These are phyloP conservation scores for Knipowitschia caucasica DNA, from an alignment of 2,797 vertebrate species.

Conservation along the genomic window DNA sequence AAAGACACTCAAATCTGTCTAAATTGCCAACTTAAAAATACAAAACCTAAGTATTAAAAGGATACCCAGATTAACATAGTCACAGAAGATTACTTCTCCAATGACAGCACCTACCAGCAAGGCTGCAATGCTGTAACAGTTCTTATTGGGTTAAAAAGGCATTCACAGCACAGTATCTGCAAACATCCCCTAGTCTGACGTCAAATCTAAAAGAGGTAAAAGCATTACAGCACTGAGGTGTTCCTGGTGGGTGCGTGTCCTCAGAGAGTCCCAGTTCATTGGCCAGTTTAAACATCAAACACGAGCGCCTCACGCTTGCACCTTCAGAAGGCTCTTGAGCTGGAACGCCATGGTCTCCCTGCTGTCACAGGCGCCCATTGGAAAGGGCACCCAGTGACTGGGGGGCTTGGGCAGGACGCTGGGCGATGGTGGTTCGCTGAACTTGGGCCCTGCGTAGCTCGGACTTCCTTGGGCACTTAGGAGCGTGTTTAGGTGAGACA, in stretches of 20 bases:
- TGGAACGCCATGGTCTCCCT: constrained; percentile 96
- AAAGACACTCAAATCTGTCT: constrained; percentile 51
- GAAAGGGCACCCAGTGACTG: constrained; percentile 93
- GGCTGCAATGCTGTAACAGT: constrained; percentile 62
- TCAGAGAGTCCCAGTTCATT: constrained; percentile 51
- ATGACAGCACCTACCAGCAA: constrained; percentile 63
- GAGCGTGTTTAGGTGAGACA: constrained; percentile 81
- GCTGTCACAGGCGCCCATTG: constrained; percentile 85
- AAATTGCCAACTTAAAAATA: constrained; percentile 70
- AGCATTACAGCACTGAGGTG: constrained; percentile 61
- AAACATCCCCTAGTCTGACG: constrained; percentile 32
- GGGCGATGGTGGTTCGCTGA: constrained; percentile 93
- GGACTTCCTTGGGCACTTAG: constrained; percentile 83
- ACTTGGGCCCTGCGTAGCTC: constrained; percentile 95
- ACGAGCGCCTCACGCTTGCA: constrained; percentile 83
- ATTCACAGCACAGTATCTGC: constrained; percentile 32
- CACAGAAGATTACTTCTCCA: constrained; percentile 54
- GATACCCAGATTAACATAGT: constrained; percentile 69
- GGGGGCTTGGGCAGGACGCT: constrained; percentile 95
- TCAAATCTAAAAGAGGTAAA: constrained; percentile 61
- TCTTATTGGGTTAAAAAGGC: constrained; percentile 20
- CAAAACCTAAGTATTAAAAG: constrained; percentile 64
- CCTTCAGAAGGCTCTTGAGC: constrained; percentile 95
- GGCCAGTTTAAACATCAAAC: constrained; percentile 39
- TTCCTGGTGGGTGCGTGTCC: constrained; percentile 59